These are phyloP conservation scores for Drosophila rufa DNA, from an alignment of 1,140 invertebrate genomes.

Conservation along the genomic window DNA sequence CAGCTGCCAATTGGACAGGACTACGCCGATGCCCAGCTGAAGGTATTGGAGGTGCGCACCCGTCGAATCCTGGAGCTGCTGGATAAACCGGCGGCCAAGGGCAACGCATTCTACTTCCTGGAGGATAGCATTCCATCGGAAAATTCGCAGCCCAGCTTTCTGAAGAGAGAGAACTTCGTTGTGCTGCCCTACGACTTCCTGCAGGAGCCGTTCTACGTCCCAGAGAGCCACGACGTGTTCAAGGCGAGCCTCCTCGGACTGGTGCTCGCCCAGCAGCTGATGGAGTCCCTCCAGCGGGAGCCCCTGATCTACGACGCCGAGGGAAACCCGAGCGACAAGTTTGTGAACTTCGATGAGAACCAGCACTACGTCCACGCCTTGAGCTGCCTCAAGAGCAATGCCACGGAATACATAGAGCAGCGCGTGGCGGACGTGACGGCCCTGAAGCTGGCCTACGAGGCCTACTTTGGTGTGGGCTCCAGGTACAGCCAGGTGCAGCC, in stretches of 20 bases:
- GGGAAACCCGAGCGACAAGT: conserved; percentile 41
- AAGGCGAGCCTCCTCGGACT: conserved; percentile 68
- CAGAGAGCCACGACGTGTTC: conserved; percentile 63
- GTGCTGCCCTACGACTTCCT: conserved; percentile 65
- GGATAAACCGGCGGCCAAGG: background rate
- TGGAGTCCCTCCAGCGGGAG: conserved; percentile 53
- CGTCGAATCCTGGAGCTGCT: conserved; percentile 34
- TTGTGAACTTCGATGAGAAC: background rate
- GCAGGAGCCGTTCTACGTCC: conserved; percentile 55
- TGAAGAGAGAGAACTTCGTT: conserved; percentile 53
- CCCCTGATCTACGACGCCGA: conserved; percentile 19
- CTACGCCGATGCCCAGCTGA: conserved; percentile 59
- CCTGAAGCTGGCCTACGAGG: conserved; percentile 54
- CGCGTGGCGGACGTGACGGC: conserved; percentile 58
- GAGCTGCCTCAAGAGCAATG: conserved; percentile 41
- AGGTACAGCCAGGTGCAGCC: conserved; percentile 31
- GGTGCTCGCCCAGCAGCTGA: conserved; percentile 61
- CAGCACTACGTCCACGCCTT: background rate
- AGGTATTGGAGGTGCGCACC: conserved; percentile 41
- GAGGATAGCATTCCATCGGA: conserved; percentile 35
- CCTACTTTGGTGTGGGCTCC: conserved; percentile 42
- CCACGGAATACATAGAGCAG: conserved; percentile 55
- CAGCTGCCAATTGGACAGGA: conserved; percentile 23
- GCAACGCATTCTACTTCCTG: conserved; percentile 21
- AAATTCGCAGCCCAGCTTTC: conserved; percentile 31